Evolutionary conservation across 2,888 invertebrate genomes (phyloP).

Genomic region (Maniola hyperantus): DNA sequence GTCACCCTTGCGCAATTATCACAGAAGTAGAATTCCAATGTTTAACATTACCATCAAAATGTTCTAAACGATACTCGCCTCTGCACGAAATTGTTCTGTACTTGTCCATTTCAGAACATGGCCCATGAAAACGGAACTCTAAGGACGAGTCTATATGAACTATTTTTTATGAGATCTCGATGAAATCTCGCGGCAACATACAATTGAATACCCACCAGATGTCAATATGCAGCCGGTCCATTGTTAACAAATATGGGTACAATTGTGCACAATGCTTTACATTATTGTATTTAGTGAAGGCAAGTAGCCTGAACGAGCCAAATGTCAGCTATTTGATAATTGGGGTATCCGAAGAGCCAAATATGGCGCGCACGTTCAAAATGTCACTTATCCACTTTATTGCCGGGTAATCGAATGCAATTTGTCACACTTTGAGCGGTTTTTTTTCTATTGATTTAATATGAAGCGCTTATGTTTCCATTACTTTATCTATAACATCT

Average conservation of each 20-base stretch:
- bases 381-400: constrained; percentile 31
- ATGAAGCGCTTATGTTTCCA: not conserved
- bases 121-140: constrained; percentile 11
- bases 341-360: constrained; percentile 58
- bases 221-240: constrained; percentile 65
- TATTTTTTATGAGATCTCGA: not conserved
- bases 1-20: constrained; percentile 14
- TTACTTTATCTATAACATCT: not conserved
- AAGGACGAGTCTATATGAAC: not conserved
- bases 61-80: constrained; percentile 14
- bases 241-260: constrained; percentile 79
- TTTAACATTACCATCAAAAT: constrained; percentile 14
- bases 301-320: constrained; percentile 64
- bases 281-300: constrained; percentile 71
- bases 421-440: constrained; percentile 13
- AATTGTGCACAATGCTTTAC: constrained; percentile 72
- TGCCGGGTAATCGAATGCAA: constrained; percentile 28
- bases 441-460: not conserved
- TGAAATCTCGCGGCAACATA: constrained; percentile 8
- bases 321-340: constrained; percentile 76
- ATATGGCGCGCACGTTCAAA: constrained; percentile 50
- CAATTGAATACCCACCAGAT: constrained; percentile 56
- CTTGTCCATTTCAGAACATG: not conserved
- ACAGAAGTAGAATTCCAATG: constrained; percentile 15
- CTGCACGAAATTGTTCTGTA: constrained; percentile 7